phyloP scores from a whole-genome alignment of 2,888 invertebrate species.

The Penaeus monodon region DNA sequence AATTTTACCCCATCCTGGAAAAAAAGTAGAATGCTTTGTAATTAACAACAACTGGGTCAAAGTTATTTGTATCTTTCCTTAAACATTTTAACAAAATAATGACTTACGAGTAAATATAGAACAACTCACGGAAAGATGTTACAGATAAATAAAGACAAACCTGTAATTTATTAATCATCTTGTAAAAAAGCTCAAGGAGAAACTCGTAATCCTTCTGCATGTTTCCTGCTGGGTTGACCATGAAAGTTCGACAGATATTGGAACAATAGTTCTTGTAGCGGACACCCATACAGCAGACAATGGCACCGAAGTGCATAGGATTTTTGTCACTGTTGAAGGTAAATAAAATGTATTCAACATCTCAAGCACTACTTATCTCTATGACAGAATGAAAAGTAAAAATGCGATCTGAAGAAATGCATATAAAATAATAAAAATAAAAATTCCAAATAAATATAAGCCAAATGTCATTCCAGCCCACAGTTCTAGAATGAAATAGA shows the following conservation, averaged over 20 bases:
- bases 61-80: not conserved
- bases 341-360: slow-evolving; percentile 20
- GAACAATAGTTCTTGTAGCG: slow-evolving; percentile 98
- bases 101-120: not conserved
- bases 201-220: slow-evolving; percentile 90
- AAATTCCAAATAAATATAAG: not conserved
- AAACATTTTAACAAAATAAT: not conserved
- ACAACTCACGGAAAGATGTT: not conserved
- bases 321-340: slow-evolving; percentile 85
- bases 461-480: too few species aligned
- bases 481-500: too few species aligned
- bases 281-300: slow-evolving; percentile 93
- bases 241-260: slow-evolving; percentile 93
- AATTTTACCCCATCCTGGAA: slow-evolving; percentile 81
- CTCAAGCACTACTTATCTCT: not conserved
- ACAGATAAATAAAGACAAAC: not conserved
- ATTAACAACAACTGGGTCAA: not conserved
- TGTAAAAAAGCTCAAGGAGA: slow-evolving; percentile 88
- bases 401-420: not conserved
- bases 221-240: slow-evolving; percentile 89
- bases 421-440: not conserved
- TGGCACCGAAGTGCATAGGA: slow-evolving; percentile 93
- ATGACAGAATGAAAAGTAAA: not conserved
- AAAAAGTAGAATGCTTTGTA: not conserved
- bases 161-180: slow-evolving; percentile 75